Percentiles rank a stretch among this genome's conserved stretches.
These are phyloP conservation scores for Aviceda subcristata DNA, from an alignment of 2,113 vertebrate genomes.

Conservation along the genomic window DNA sequence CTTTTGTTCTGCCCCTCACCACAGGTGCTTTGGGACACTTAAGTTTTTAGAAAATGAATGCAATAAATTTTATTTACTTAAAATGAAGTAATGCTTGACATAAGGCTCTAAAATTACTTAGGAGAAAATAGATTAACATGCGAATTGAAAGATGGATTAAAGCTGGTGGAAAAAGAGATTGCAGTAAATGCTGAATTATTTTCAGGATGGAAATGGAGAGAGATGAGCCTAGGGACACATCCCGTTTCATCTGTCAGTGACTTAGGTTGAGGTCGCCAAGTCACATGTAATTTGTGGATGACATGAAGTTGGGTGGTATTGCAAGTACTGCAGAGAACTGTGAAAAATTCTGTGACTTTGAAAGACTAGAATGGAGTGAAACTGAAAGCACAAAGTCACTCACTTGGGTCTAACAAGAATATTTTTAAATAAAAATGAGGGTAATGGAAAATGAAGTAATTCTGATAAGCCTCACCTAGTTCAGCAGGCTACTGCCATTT, in stretches of 20 bases:
- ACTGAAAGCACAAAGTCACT: neutral
- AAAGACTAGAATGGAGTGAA: neutral
- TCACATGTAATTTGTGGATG: neutral
- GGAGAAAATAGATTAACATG: neutral
- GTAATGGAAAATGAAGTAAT: neutral
- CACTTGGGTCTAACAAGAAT: neutral
- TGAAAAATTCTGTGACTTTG: neutral
- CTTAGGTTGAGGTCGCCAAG: neutral
- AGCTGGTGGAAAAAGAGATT: neutral
- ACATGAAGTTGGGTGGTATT: neutral
- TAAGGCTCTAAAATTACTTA: neutral
- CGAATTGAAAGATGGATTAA: neutral
- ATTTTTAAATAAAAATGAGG: neutral
- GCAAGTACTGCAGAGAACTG: neutral
- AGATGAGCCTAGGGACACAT: neutral
- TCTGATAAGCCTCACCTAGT: neutral
- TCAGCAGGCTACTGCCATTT: neutral
- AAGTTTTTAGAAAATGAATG: neutral
- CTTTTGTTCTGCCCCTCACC: neutral
- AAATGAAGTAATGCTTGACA: neutral
- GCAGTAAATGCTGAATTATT: neutral
- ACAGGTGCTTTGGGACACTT: fast-evolving
- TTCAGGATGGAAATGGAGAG: neutral
- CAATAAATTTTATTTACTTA: neutral
- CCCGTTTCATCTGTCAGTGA: neutral